Conservation (phyloP, 2,888 invertebrate species). For the Saturnia pavonia region DNA sequence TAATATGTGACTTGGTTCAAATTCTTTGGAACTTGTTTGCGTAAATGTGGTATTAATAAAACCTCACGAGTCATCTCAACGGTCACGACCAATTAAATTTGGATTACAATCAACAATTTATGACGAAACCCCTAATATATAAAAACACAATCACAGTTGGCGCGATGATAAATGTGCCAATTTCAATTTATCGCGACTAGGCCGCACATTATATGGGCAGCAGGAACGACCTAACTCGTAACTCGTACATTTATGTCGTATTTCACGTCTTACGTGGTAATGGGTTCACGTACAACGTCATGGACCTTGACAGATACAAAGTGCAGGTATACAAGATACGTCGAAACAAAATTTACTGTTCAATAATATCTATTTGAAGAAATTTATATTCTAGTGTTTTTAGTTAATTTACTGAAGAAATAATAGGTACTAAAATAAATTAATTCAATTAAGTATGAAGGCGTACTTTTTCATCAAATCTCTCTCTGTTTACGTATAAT, state of each 20-base stretch:
- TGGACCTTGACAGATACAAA: constrained; percentile 45
- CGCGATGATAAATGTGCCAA: constrained; percentile 64
- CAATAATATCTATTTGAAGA: neutral
- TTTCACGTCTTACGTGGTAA: constrained; percentile 66
- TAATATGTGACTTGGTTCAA: neutral
- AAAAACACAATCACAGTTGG: constrained; percentile 61
- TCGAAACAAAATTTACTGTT: constrained; percentile 36
- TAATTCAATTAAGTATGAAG: too few species aligned
- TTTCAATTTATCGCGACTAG: constrained; percentile 68
- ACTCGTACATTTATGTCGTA: constrained; percentile 67
- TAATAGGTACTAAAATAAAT: too few species aligned
- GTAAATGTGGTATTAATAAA: neutral
- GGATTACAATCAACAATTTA: constrained; percentile 18
- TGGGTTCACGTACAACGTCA: constrained; percentile 57
- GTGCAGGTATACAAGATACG: constrained; percentile 32
- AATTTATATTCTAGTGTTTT: too few species aligned
- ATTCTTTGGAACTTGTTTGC: neutral
- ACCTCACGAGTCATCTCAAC: neutral
- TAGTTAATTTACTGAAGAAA: too few species aligned
- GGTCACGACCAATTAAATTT: constrained; percentile 12
- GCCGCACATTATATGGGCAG: constrained; percentile 59
- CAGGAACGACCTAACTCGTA: constrained; percentile 59
- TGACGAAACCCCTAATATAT: constrained; percentile 28
- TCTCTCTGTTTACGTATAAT: too few species aligned
- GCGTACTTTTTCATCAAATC: too few species aligned